Base-by-base conservation (phyloP, 2,113 vertebrate species). In the Otolemur garnettii region DNA sequence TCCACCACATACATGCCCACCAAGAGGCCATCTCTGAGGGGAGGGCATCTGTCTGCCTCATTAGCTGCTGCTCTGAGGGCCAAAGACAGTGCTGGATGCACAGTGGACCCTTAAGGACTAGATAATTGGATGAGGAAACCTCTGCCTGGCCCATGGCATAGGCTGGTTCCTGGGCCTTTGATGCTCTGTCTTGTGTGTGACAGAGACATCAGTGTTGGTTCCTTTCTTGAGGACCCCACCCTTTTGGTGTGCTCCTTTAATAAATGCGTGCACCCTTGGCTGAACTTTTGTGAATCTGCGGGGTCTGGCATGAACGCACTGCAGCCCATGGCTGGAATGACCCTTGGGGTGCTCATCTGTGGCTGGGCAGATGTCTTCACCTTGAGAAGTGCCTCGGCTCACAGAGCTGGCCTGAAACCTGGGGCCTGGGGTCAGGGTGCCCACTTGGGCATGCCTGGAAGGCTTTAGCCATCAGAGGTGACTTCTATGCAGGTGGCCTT, bases 41-140 rank as follows among this genome's bases (percentile, higher is more conserved):
- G 12, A 38, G 17, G 9, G 60, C 9, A 12, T 7, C 38, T 24
- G 53, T 42, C 50, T 6, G 12, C 75, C 60, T 26, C 0, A 0
- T 42, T 12, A 7, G 17, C 85, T n/a, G 30, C n/a, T 11, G 0
- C 35, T 90, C 28, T 22, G 0, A 0, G 53, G 3, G 45, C 22
- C 68, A 13, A 11, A 80, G 69, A 18, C 38, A 10, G 55, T 0
- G 4, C 57, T 21, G 24, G 74, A 53, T 4, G 6, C 7, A 0
- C 0, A 17, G 45, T 0, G 14, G 38, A 19, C 3, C 0, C 45
- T 8, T 3, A 4, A 2, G 17, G 4, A 4, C 12, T 24, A n/a
- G 45, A 33, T 26, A 5, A 2, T 26, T 28, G 59, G 19, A 4
- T 1, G 5, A 22, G 5, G 88, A 35, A 15, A 0, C 13, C 35